Evolutionary conservation across 2,888 invertebrate species (phyloP).

Genomic region (Anarsia innoxiella): DNA sequence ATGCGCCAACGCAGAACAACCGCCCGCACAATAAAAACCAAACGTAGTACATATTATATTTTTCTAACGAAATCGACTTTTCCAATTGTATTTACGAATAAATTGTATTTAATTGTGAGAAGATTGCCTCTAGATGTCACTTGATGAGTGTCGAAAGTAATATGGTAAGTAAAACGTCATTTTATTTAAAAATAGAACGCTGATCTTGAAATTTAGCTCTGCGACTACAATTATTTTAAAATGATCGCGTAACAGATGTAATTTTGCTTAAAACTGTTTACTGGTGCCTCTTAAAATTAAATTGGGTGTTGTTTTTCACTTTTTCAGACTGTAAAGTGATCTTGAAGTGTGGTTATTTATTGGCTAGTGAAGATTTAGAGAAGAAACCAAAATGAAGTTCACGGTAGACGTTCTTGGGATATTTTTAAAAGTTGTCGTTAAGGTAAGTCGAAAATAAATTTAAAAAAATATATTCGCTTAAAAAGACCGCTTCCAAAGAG

Average conservation of each 20-base stretch:
- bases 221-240: slow-evolving; percentile 17
- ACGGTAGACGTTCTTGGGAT: slow-evolving; percentile 68
- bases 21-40: slow-evolving; percentile 55
- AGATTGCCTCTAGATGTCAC: slow-evolving; percentile 8
- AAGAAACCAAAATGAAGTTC: slow-evolving; percentile 66
- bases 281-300: neutral
- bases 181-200: slow-evolving; percentile 29
- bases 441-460: slow-evolving; percentile 42
- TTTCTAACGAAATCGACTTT: slow-evolving; percentile 55
- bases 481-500: too few relatives aligned
- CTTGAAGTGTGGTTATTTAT: slow-evolving; percentile 37
- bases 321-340: slow-evolving; percentile 61
- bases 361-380: slow-evolving; percentile 11
- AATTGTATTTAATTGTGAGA: slow-evolving; percentile 21
- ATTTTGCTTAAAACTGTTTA: slow-evolving; percentile 9
- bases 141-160: slow-evolving; percentile 17
- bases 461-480: neutral
- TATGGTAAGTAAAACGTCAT: slow-evolving; percentile 35
- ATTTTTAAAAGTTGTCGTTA: slow-evolving; percentile 69
- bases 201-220: slow-evolving; percentile 28
- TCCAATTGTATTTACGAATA: slow-evolving; percentile 32
- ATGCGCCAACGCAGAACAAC: slow-evolving; percentile 59
- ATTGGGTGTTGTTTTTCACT: slow-evolving; percentile 31
- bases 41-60: slow-evolving; percentile 70
- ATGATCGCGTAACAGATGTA: slow-evolving; percentile 23